A percentile compares a stretch with the other conserved stretches of the same genome.
Evolutionary conservation across 2,888 invertebrate genomes (phyloP).

Genomic region (Oligia strigilis): DNA sequence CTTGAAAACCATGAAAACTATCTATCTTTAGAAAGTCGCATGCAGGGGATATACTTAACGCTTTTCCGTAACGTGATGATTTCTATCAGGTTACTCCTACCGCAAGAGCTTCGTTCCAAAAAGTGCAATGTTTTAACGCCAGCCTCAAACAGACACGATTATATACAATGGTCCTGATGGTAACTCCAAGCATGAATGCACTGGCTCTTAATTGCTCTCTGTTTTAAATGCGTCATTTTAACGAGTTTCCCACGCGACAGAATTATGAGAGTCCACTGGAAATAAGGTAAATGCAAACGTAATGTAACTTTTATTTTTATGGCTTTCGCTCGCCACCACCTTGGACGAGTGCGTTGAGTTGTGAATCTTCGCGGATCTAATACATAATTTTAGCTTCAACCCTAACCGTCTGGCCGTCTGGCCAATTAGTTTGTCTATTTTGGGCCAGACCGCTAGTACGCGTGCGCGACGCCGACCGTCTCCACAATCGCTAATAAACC

Average conservation of each 20-base stretch:
- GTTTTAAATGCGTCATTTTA: background rate
- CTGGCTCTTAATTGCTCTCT: background rate
- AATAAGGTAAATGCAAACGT: constrained; percentile 45
- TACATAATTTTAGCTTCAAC: constrained; percentile 83
- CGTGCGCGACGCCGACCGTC: constrained; percentile 74
- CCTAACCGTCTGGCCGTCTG: constrained; percentile 84
- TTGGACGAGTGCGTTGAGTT: constrained; percentile 67
- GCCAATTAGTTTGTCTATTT: constrained; percentile 87
- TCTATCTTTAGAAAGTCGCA: background rate
- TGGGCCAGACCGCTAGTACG: constrained; percentile 76
- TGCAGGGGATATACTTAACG: too few relatives aligned
- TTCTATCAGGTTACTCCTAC: too few relatives aligned
- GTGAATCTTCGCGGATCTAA: constrained; percentile 74
- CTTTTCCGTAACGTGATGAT: too few relatives aligned
- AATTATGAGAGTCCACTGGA: constrained; percentile 4
- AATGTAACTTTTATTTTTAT: constrained; percentile 70
- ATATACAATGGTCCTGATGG: too few relatives aligned
- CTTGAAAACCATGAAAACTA: background rate
- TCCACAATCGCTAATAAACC: constrained; percentile 66
- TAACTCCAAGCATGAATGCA: constrained; percentile 2
- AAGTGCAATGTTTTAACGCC: background rate
- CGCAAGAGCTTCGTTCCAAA: background rate
- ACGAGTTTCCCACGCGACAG: constrained; percentile 18
- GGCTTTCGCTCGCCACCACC: constrained; percentile 64
- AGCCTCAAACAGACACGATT: background rate